Evolutionary conservation across 64 coral and sea anemone species (phyloP).

Genomic region (Astreopora myriophthalma): DNA sequence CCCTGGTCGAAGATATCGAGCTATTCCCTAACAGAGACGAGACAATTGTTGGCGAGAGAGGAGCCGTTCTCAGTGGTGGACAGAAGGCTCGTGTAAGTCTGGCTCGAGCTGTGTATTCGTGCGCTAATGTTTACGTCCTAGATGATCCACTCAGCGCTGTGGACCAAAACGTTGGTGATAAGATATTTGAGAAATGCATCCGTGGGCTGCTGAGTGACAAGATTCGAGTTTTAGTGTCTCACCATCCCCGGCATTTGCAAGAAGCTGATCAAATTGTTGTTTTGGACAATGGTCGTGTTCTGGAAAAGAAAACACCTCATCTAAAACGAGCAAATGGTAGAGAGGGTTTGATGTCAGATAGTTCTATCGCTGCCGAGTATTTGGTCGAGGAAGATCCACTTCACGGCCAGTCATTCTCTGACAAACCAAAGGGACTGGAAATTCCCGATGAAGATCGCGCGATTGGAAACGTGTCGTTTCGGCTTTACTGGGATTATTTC

Average conservation of each 20-base stretch:
- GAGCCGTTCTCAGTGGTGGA: constrained; percentile 24
- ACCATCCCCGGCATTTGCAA: background rate
- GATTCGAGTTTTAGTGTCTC: background rate
- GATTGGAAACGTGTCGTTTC: background rate
- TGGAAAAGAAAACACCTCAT: background rate
- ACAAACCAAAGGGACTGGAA: background rate
- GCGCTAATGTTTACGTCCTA: background rate
- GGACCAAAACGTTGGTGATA: background rate
- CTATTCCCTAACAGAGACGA: background rate
- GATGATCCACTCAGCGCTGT: constrained; percentile 16
- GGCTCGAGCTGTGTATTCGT: background rate
- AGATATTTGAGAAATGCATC: constrained; percentile 25
- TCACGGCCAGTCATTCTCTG: background rate
- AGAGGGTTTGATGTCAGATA: background rate
- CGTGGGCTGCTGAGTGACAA: background rate
- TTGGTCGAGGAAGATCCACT: background rate
- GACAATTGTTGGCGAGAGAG: constrained; percentile 8
- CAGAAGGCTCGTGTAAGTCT: background rate
- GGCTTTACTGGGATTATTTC: constrained; percentile 10
- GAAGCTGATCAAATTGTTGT: constrained; percentile 17
- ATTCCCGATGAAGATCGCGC: background rate
- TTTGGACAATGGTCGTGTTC: background rate
- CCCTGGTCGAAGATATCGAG: background rate
- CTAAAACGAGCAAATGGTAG: background rate
- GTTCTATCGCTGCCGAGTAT: background rate